Conservation (phyloP, 2,888 invertebrate species). For the Xanthorhoe spadicearia region DNA sequence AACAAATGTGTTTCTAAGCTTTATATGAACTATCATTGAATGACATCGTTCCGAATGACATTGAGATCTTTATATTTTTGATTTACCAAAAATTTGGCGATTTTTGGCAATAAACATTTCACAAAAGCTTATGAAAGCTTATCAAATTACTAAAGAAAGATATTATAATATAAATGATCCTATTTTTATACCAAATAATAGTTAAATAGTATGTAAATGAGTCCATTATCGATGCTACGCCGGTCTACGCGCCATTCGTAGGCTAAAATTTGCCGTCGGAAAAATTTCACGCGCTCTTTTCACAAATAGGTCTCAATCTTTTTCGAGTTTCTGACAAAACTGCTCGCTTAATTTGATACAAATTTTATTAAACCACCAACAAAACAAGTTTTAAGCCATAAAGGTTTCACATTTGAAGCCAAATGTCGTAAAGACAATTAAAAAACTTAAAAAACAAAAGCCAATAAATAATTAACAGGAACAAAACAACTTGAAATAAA, state of each 20-base stretch:
- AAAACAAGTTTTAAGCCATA: not conserved
- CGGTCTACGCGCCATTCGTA: constrained; percentile 62
- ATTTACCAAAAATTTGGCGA: not conserved
- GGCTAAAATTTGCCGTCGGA: constrained; percentile 82
- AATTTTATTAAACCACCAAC: not conserved
- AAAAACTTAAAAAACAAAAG: not conserved
- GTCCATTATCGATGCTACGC: constrained; percentile 47
- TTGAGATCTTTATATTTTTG: not conserved
- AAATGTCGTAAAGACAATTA: not conserved
- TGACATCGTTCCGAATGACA: not conserved
- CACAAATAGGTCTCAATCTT: not conserved
- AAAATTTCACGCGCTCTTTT: constrained; percentile 58
- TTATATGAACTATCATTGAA: not conserved
- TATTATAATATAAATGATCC: not conserved
- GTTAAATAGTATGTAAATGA: constrained; percentile 25
- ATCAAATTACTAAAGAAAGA: not conserved
- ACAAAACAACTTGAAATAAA: not conserved
- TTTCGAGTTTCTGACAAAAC: not conserved
- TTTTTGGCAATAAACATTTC: not conserved
- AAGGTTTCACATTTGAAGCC: not conserved
- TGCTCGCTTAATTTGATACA: not conserved
- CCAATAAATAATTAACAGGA: not conserved
- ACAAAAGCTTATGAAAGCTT: constrained; percentile 1
- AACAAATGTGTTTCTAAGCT: constrained; percentile 18
- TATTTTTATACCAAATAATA: constrained; percentile 3